Percentiles rank a stretch among this genome's conserved stretches.
These are phyloP conservation scores for Malurus melanocephalus DNA, from an alignment of 2,113 vertebrate species.

Conservation along the genomic window DNA sequence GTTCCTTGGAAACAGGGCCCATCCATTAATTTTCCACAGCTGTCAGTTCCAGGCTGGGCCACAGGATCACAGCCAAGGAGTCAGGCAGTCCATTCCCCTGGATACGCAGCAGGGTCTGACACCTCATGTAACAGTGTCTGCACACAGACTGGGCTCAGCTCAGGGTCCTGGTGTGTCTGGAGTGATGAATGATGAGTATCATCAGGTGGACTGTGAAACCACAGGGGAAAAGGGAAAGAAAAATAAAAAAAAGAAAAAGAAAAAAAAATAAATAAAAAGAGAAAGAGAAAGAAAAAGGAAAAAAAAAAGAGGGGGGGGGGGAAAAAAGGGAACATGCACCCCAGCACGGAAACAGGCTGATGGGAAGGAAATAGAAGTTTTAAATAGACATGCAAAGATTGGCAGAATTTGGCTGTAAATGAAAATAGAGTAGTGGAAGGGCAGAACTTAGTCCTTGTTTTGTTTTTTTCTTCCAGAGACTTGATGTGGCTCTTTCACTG, in stretches of 20 bases:
- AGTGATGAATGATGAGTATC: neutral
- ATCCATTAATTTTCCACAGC: neutral
- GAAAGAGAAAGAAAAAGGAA: too few species aligned
- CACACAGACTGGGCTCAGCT: neutral
- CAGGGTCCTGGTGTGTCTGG: neutral
- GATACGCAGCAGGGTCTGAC: neutral
- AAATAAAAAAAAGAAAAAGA: too few species aligned
- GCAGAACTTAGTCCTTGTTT: neutral
- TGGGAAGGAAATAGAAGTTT: neutral
- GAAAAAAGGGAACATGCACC: neutral
- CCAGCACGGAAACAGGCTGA: neutral
- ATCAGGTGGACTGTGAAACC: neutral
- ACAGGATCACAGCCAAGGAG: neutral
- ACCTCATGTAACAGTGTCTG: neutral
- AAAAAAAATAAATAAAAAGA: too few species aligned
- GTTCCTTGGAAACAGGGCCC: neutral
- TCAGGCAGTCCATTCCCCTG: neutral
- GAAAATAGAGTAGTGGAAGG: neutral
- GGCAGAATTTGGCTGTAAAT: conserved; percentile 6
- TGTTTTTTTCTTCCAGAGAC: neutral
- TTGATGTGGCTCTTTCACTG: neutral
- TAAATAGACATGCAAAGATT: neutral
- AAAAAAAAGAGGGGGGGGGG: fast-evolving
- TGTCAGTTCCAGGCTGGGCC: neutral
- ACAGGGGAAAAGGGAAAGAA: neutral